A percentile compares a stretch with the other conserved stretches of the same genome.
These are phyloP conservation scores for Oreotragus oreotragus DNA, from an alignment of 2,113 vertebrate species.

Conservation along the genomic window DNA sequence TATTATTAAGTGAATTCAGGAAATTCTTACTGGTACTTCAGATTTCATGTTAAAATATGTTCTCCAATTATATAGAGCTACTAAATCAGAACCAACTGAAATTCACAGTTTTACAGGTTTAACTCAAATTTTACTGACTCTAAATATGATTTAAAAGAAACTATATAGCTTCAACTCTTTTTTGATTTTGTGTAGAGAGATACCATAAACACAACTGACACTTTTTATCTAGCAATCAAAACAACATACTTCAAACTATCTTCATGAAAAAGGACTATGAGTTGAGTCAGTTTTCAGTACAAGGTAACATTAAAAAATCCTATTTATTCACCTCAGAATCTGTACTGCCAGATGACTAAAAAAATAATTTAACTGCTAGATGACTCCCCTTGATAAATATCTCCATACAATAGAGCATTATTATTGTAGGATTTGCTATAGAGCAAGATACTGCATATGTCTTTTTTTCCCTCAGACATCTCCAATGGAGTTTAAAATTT, in stretches of 20 bases:
- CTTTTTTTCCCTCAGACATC: background rate
- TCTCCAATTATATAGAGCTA: background rate
- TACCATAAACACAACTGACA: background rate
- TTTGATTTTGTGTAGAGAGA: background rate
- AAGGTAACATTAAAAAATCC: background rate
- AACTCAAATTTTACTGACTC: background rate
- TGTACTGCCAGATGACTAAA: background rate
- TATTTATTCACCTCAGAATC: background rate
- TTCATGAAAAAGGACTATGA: background rate
- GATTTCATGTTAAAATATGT: background rate
- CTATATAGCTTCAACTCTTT: background rate
- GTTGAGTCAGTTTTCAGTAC: background rate
- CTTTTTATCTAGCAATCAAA: background rate
- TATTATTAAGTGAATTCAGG: background rate
- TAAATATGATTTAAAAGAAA: slow-evolving; percentile 5
- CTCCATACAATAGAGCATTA: background rate
- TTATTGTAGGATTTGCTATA: background rate
- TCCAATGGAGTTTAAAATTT: background rate
- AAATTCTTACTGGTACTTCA: background rate
- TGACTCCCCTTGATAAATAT: background rate
- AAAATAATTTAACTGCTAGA: background rate
- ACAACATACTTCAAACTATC: background rate
- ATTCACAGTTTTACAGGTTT: background rate
- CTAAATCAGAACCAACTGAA: background rate
- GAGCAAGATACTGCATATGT: background rate